Base-by-base conservation (phyloP, 1,140 invertebrate genomes). In the Idris sp. region DNA sequence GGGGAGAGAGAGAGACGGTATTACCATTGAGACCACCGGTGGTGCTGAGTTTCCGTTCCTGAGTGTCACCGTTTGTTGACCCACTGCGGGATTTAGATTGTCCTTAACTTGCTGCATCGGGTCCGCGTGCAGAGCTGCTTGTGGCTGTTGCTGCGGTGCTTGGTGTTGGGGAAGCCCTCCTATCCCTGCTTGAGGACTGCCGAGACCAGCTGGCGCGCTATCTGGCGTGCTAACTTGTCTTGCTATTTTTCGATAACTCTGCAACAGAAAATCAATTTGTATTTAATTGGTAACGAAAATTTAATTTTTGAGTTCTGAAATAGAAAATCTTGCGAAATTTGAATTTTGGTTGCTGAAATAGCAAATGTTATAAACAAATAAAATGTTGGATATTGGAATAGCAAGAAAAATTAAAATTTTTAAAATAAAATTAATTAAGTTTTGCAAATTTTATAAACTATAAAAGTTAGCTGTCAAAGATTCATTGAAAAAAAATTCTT, bases 41-140 rank as follows among this genome's bases (percentile, higher is more conserved):
- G 86, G 83, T 18, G 81, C 84, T 33, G 84, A 81, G 58, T 86
- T 86, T 41, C 86, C 86, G 81, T 88, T 88, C 54, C 86, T 81
- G 25, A 88, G 79, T 41, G 79, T 69, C 46, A 81, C 82, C 44
- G 85, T 67, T 81, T 86, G 85, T 75, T 87, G 86, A 77, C 77
- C 83, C 67, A 80, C 80, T 75, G 80, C 81, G 18, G 84, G 78
- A 74, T 86, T 86, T 6, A 88, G 81, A 78, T 80, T 84, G 76
- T 88, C 86, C 78, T 88, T 88, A 62, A 84, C 79, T 49, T 87
- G 85, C 84, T 88, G 86, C 86, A 88, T 88, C 48, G 84, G 83
- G 72, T 88, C 86, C 11, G 79, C 58, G 77, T 86, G 85, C 35
- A 86, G 72, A 38, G 76, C 59, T 59, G 81, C 79, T 49, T 81